Percentiles rank a stretch among this genome's conserved stretches.
Conservation (phyloP, 2,113 vertebrate species). For the Malurus elegans region DNA sequence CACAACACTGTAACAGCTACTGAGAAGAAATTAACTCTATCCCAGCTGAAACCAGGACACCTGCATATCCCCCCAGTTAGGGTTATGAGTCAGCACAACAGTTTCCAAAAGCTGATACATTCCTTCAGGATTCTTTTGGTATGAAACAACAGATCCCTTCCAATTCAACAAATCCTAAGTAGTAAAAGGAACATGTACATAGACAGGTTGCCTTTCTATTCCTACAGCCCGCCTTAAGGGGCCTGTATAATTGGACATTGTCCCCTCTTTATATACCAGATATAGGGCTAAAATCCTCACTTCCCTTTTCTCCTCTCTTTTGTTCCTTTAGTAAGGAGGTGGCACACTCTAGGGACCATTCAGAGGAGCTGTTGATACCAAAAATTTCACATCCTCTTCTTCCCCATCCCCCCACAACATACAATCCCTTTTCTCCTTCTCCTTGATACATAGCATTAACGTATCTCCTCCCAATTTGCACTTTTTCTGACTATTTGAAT, state of each 20-base stretch:
- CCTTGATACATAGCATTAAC: not conserved
- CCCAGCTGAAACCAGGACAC: not conserved
- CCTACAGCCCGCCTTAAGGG: not conserved
- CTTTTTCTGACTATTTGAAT: not conserved
- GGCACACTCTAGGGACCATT: not conserved
- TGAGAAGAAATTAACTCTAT: not conserved
- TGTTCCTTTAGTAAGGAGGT: not conserved
- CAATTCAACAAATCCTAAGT: not conserved
- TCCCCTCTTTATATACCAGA: not conserved
- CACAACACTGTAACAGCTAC: not conserved
- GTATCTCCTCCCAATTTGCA: not conserved
- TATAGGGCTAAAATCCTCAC: not conserved
- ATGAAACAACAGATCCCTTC: not conserved
- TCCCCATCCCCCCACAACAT: not conserved
- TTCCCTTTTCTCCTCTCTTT: not conserved
- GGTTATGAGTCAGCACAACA: not conserved
- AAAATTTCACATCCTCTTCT: not conserved
- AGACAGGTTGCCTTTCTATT: not conserved
- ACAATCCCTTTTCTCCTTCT: not conserved
- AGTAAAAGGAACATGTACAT: not conserved
- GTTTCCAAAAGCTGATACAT: not conserved
- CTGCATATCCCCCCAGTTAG: not conserved
- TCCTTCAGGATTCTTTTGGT: not conserved
- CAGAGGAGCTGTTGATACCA: not conserved
- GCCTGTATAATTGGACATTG: not conserved